These are phyloP conservation scores for Gasterosteus nipponicus DNA, from an alignment of 2,113 vertebrate genomes.

Conservation along the genomic window DNA sequence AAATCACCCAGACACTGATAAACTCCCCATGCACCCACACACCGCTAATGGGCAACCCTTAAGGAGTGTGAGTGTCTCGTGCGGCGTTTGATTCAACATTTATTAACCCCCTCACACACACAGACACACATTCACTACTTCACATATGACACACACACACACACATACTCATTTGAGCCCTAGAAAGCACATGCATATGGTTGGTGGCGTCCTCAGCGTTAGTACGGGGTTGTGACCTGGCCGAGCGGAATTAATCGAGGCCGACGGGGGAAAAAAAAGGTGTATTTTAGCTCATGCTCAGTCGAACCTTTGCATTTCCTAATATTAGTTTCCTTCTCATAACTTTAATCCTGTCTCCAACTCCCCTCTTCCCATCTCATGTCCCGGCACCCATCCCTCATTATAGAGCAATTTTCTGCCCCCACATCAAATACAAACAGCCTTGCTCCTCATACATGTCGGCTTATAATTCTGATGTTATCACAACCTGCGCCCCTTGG, in stretches of 20 bases:
- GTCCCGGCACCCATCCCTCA: constrained; percentile 73
- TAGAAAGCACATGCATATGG: constrained; percentile 67
- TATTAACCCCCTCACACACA: constrained; percentile 80
- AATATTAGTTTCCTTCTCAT: constrained; percentile 73
- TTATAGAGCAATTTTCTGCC: constrained; percentile 78
- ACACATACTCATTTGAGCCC: constrained; percentile 75
- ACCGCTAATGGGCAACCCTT: constrained; percentile 82
- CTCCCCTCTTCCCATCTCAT: constrained; percentile 76
- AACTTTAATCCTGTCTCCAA: constrained; percentile 79
- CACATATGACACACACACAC: constrained; percentile 57
- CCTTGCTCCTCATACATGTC: constrained; percentile 66
- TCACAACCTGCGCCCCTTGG: constrained; percentile 62
- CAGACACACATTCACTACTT: constrained; percentile 43
- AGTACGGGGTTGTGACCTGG: constrained; percentile 67
- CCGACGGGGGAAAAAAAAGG: constrained; percentile 37
- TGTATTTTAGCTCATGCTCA: constrained; percentile 63
- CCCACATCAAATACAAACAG: constrained; percentile 75
- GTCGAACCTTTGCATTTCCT: constrained; percentile 61
- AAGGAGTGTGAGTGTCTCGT: constrained; percentile 83
- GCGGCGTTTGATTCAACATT: constrained; percentile 83
- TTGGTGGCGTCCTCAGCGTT: constrained; percentile 68
- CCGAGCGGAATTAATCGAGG: constrained; percentile 72
- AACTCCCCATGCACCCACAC: constrained; percentile 82
- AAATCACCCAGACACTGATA: constrained; percentile 85
- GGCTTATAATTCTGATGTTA: constrained; percentile 66